phyloP scores from a whole-genome alignment of 2,888 invertebrate species.

The Apamea epomidion region DNA sequence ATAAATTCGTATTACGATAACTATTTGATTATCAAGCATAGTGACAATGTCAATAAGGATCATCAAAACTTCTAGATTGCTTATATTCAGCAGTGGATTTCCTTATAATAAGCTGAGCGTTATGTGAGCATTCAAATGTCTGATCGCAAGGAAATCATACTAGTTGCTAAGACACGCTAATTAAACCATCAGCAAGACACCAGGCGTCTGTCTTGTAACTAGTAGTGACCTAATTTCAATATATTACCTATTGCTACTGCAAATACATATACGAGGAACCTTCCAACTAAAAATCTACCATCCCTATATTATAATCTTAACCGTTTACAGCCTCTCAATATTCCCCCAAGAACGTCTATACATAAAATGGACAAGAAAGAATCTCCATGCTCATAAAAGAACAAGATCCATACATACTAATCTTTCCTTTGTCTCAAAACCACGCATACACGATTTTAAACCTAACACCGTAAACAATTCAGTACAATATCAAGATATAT shows the following conservation, averaged over 20 bases:
- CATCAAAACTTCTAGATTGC: background rate
- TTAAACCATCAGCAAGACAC: background rate
- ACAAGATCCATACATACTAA: conserved; percentile 40
- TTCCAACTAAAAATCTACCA: background rate
- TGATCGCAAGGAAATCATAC: background rate
- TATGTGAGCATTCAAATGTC: background rate
- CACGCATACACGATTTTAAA: conserved; percentile 46
- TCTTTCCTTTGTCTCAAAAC: conserved; percentile 32
- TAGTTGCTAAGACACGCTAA: background rate
- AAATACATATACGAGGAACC: background rate
- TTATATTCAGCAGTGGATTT: background rate
- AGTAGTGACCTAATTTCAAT: conserved; percentile 25
- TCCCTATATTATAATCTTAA: too few relatives aligned
- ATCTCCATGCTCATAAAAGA: conserved; percentile 16
- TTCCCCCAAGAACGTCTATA: background rate
- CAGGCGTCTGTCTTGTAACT: background rate
- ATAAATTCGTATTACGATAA: background rate
- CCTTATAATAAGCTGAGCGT: too few relatives aligned
- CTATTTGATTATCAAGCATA: background rate
- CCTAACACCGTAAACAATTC: conserved; percentile 48
- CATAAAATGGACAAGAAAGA: conserved; percentile 33
- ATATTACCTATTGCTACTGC: background rate
- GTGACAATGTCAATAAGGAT: background rate
- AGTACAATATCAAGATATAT: conserved; percentile 66
- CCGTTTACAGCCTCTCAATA: background rate